Evolutionary conservation across 2,888 invertebrate species (phyloP), one percentile per base, ranked within the genome.

Genomic region (Oscheius onirici): DNA sequence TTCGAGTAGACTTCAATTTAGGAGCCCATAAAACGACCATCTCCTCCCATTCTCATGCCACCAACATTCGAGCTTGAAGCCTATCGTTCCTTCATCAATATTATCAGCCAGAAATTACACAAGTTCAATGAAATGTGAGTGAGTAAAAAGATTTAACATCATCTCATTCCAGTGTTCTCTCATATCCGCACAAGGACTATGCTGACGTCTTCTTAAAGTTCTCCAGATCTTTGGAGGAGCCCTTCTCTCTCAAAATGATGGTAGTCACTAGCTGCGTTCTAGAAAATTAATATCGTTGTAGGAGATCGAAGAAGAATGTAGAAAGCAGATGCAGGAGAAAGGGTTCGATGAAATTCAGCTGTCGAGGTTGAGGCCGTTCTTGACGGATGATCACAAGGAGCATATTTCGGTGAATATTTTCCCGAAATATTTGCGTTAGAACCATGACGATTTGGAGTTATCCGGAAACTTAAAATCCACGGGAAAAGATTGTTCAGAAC

Each of bases 291-390:
- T 17, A 20, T 55, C 15, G 54, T 43, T 15, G 44, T 43, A 78
- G 71, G 77, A 84, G 24, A 78, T 85, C 10, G 80, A 79, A 73
- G 77, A 77, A 44, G 73, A 78, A 46, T 83, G 82, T 57, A 75
- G 79, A 20, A 71, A 69, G 5, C 72, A 75, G 3, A 73, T 84
- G 40, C 75, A 83, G 24, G 71, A 74, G 8, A 69, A 74, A 34
- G 75, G 78, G 24, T 74, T 83, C 34, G 73, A 75, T 46, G 74
- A 76, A 10, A 54, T 63, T 1, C 78, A 83, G 24, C 69, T 72
- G 34, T 49, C 49, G 2, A 57, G 71, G 11, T 61, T 84, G n/a
- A 76, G 73, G 52, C 55, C 69, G 34, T 77, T 80, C 55, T 67
- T 84, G n/a, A 71, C 78, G 15, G 74, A 79, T 52, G 78, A 81